Evolutionary conservation across 2,113 vertebrate species (phyloP).

Genomic region (Sigmodon hispidus): DNA sequence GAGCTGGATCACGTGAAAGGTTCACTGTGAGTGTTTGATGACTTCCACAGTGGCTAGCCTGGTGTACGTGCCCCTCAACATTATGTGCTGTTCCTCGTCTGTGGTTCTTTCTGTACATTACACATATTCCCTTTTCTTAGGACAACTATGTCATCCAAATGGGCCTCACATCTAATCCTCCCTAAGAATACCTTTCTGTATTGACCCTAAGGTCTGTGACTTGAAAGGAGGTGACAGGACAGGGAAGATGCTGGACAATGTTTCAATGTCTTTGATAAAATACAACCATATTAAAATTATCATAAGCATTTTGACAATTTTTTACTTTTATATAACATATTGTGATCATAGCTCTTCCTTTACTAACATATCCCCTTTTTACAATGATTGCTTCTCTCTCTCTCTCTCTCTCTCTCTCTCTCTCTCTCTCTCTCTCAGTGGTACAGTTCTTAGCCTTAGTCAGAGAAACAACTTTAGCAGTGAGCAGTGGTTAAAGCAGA

Average conservation of each 20-base stretch:
- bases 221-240: background rate
- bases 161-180: background rate
- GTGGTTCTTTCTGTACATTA: background rate
- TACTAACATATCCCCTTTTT: background rate
- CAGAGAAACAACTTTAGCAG: background rate
- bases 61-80: background rate
- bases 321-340: background rate
- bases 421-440: background rate
- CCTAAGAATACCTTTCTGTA: background rate
- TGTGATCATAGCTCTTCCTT: background rate
- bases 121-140: background rate
- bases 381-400: background rate
- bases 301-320: background rate
- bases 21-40: background rate
- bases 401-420: background rate
- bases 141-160: accelerated
- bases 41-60: background rate
- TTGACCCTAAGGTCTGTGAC: background rate
- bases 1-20: background rate
- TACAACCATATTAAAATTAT: background rate
- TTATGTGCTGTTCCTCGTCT: background rate
- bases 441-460: background rate
- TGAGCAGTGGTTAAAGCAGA: background rate
- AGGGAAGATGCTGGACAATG: background rate
- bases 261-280: background rate